phyloP scores from a whole-genome alignment of 2,888 invertebrate species.

The Temnothorax unifasciatus region DNA sequence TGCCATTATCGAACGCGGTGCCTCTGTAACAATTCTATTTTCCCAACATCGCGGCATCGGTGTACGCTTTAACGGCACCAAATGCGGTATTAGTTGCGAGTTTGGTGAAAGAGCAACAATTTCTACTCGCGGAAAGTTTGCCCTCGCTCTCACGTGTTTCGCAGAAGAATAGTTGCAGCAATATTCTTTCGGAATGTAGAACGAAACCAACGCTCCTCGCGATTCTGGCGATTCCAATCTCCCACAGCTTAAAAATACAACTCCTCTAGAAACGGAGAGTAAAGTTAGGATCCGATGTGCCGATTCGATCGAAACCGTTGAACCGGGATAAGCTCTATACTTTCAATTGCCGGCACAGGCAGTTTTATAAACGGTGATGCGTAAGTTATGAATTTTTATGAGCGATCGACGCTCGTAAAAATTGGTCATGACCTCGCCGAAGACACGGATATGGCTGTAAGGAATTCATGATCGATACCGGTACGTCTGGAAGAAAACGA shows the following conservation, averaged over 20 bases:
- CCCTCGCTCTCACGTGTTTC: not conserved
- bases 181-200: conserved; percentile 16
- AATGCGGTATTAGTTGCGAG: conserved; percentile 26
- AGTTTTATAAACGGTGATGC: conserved; percentile 56
- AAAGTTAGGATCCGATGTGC: conserved; percentile 13
- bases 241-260: not conserved
- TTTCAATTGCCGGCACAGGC: conserved; percentile 43
- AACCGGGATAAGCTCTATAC: not conserved
- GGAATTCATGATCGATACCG: conserved; percentile 75
- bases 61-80: conserved; percentile 25
- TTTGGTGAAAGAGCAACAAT: conserved; percentile 29
- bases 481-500: conserved; percentile 48
- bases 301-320: not conserved
- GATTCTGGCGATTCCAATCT: not conserved
- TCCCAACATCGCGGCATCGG: conserved; percentile 18
- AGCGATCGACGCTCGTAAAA: conserved; percentile 65
- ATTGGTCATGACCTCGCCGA: conserved; percentile 50
- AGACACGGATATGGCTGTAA: conserved; percentile 58
- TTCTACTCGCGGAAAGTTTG: not conserved
- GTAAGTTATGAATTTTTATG: conserved; percentile 67
- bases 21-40: conserved; percentile 39
- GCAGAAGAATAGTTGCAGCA: conserved; percentile 35
- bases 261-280: not conserved
- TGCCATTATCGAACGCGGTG: conserved; percentile 9
- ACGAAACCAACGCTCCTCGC: not conserved